Base-by-base conservation (phyloP, 2,797 vertebrate species). In the Malurus splendens region DNA sequence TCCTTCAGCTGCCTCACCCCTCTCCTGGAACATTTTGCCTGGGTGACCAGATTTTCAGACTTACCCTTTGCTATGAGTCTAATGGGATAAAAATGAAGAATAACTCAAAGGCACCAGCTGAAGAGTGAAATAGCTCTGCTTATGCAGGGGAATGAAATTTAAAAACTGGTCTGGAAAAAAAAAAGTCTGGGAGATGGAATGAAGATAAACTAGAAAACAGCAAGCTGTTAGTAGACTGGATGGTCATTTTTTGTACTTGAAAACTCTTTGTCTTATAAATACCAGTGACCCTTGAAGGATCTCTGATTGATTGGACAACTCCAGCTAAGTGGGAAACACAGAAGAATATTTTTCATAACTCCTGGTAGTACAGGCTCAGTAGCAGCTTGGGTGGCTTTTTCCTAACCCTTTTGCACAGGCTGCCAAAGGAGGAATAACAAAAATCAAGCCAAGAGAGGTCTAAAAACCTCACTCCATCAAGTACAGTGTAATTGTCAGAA, bases 261-360 rank as follows among this genome's bases (percentile, higher is more conserved):
- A 86, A 92, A 71, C 41, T 85, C 80, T 89, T 78, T 52, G 70
- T 80, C 39, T 87, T 90, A 78, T 5, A 30, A 75, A 73, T 64
- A 82, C 57, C 45, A 52, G 80, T 91, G 94, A 95, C 80, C 92
- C 90, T 85, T 94, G 84, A 93, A 92, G 93, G 77, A 89, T 91
- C 72, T 87, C 27, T 94, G 92, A 93, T 79, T 84, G 87, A 93
- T 89, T 76, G 61, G 82, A 84, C 66, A 87, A 45, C 60, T 89
- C 48, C 18, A 36, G 59, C 65, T 90, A 88, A 55, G 71, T 82
- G 84, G 24, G 65, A 20, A 79, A 42, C 47, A 66, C 52, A 68
- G 55, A 38, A 52, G 84, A 76, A 6, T 73, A 85, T 94, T 94
- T 92, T 85, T 92, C 84, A 92, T 45, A 66, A 65, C 57, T 88